phyloP scores from a whole-genome alignment of 2,113 vertebrate genomes.

The Burhinus bistriatus region DNA sequence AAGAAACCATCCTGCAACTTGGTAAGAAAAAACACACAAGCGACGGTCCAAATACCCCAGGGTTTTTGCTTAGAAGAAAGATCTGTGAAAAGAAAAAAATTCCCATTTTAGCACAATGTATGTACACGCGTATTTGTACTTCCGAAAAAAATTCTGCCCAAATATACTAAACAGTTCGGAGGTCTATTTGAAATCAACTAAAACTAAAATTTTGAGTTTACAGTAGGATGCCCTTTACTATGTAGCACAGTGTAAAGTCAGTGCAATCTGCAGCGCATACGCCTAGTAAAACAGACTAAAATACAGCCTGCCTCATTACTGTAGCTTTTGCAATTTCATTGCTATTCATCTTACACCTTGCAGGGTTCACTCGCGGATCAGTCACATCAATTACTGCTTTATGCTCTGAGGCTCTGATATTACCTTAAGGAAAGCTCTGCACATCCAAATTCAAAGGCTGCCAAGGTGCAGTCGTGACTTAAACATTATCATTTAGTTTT shows the following conservation, averaged over 20 bases:
- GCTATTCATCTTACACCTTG: background rate
- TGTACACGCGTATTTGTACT: background rate
- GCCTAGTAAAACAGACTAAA: background rate
- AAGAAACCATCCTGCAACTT: background rate
- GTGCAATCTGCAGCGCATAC: background rate
- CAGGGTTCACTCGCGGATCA: constrained; percentile 11
- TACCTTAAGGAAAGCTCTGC: constrained; percentile 31
- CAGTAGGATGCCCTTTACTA: background rate
- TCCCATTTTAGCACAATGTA: background rate
- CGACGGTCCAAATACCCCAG: rapidly evolving
- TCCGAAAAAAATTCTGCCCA: background rate
- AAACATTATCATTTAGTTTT: background rate
- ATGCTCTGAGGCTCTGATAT: background rate
- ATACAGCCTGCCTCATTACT: constrained; percentile 15
- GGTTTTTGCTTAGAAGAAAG: background rate
- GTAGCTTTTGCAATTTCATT: background rate
- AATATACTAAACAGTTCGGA: background rate
- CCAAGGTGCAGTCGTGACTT: constrained; percentile 37
- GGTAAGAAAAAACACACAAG: background rate
- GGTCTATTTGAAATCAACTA: background rate
- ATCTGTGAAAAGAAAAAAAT: background rate
- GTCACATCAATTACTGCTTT: constrained; percentile 17
- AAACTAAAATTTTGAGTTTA: background rate
- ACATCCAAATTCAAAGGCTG: constrained; percentile 38
- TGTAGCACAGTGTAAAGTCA: background rate